Base-by-base conservation (phyloP, 1,140 invertebrate species). In the Trachymyrmex cornetzi region DNA sequence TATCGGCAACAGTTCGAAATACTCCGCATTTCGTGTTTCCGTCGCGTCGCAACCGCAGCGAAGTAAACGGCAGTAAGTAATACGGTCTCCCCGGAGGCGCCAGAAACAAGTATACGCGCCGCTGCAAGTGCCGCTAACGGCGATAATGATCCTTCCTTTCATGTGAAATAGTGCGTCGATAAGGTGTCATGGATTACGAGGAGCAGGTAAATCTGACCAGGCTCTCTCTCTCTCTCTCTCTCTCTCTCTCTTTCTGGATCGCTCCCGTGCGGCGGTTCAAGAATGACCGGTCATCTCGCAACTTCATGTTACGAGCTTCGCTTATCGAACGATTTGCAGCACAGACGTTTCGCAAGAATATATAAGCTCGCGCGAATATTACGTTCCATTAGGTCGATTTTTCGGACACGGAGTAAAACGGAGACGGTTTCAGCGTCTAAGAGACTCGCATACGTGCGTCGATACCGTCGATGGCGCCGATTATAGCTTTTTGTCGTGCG, bases 81-180 rank as follows among this genome's bases (percentile, higher is more conserved):
- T 34, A 67, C 34, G 38, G 64, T n/a, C 50, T 69, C 27, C 34
- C 44, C 22, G 14, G 19, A 77, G 75, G 30, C 48, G 50, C 14
- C n/a, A 5, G n/a, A n/a, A 57, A 81, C 64, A 55, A 38, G 59
- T 61, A 27, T 77, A 66, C 38, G 38, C 59, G 34, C 11, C 11
- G 74, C 71, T 19, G 48, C 71, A 27, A 55, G n/a, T 57, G 27
- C n/a, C 34, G 55, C 24, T 50, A 79, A 69, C 14, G 48, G n/a
- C 50, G 50, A 81, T 81, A 81, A 81, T 44, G 48, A 81, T 71
- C 22, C 64, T 69, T 71, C 48, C 63, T 24, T 24, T 34, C 14
- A 48, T 61, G n/a, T 14, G 44, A 80, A 80, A 80, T 67, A 80
- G 14, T 24, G 24, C 61, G 27, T 38, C 64, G 64, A 81, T 81